Conservation (phyloP, 1,140 invertebrate species). For the Drosophila grimshawi region DNA sequence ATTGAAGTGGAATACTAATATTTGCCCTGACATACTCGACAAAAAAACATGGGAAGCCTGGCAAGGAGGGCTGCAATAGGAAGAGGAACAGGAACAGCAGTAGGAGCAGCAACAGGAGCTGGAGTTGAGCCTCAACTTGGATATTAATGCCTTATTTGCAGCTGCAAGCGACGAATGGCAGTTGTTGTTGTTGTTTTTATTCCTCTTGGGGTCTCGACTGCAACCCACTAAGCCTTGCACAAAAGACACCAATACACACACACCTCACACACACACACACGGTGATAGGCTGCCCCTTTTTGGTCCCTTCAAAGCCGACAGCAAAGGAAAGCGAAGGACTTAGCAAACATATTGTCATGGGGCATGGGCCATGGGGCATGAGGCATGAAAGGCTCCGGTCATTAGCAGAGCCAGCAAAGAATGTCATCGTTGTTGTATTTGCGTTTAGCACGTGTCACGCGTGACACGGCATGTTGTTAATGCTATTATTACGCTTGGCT, state of each 20-base stretch:
- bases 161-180: slow-evolving; percentile 49
- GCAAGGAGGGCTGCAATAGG: slow-evolving; percentile 14
- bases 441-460: neutral
- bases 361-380: neutral
- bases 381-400: slow-evolving; percentile 70
- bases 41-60: slow-evolving; percentile 56
- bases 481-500: neutral
- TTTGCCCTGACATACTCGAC: slow-evolving; percentile 74
- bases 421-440: slow-evolving; percentile 43
- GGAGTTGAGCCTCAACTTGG: slow-evolving; percentile 37
- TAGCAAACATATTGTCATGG: slow-evolving; percentile 51
- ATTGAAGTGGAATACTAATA: slow-evolving; percentile 82
- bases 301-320: slow-evolving; percentile 27
- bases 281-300: slow-evolving; percentile 43
- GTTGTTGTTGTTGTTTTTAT: slow-evolving; percentile 16
- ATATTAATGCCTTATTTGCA: slow-evolving; percentile 83
- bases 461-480: neutral
- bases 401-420: slow-evolving; percentile 70
- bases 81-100: slow-evolving; percentile 24
- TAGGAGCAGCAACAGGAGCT: slow-evolving; percentile 33
- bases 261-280: slow-evolving; percentile 13
- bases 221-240: slow-evolving; percentile 65
- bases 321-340: slow-evolving; percentile 50
- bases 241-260: slow-evolving; percentile 42
- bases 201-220: slow-evolving; percentile 32